Evolutionary conservation across 2,113 vertebrate species (phyloP), one percentile per base, ranked within the genome.

Genomic region (Sclerurus mexicanus): DNA sequence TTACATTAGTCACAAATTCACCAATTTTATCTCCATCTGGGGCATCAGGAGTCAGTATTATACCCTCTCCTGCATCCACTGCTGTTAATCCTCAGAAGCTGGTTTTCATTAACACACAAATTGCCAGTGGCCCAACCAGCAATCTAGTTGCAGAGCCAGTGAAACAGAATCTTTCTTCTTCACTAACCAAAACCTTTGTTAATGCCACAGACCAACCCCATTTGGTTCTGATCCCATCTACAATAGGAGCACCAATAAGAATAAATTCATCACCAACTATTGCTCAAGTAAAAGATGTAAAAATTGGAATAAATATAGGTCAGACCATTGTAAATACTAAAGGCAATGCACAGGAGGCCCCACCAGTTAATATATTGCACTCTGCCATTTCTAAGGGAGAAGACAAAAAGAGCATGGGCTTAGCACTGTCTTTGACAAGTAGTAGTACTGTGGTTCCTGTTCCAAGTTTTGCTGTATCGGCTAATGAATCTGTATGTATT

Each of bases 31-130:
- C 98, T 22, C 47, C 98, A 30, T 96, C 98, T 93, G 89, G 91
- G 69, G 58, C 95, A 40, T 73, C 98, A 83, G 97, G 98, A 76
- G 87, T 98, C 60, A 97, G 91, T 86, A 62, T 98, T 87, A 92
- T 98, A 79, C 89, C 98, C 39, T 89, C 97, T 81, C 91, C 63
- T 22, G 87, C 95, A 93, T 96, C 98, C 27, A 63, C 96, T 89
- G 92, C 96, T 44, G 67, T 97, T 77, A 94, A 97, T 42, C 55
- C 97, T 72, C 98, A 99, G 91, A 98, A 98, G 91, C 84, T 99
- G 44, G 97, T 99, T 98, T 98, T 99, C 82, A 96, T 99, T 96
- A 99, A 98, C 94, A 98, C 99, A 60, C 96, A 98, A 87, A 47
- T 98, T 95, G 89, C 97, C 52, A 94, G n/a, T 95, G 95, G 91